Conservation (phyloP, 2,113 vertebrate species). For the Amblyopsis rosae region DNA sequence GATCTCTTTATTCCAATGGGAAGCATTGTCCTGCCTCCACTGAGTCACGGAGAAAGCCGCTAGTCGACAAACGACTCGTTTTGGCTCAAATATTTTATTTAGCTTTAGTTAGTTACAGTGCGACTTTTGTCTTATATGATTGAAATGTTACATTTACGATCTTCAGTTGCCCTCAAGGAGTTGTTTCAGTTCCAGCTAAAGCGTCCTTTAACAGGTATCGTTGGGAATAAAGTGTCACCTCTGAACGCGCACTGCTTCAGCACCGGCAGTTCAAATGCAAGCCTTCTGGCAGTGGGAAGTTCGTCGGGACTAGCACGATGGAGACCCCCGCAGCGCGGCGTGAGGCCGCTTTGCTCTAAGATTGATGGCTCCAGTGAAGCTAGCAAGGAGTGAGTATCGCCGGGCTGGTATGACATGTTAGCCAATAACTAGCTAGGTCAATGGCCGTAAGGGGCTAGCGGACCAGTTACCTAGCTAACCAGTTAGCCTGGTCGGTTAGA, state of each 20-base stretch:
- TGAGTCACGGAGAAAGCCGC: constrained; percentile 37
- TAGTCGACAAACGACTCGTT: constrained; percentile 17
- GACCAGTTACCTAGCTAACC: neutral
- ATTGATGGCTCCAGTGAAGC: constrained; percentile 51
- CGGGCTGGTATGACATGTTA: neutral
- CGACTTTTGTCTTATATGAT: constrained; percentile 8
- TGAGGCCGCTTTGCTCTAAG: constrained; percentile 67
- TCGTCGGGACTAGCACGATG: constrained; percentile 22
- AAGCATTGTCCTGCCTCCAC: neutral
- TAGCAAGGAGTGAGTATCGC: constrained; percentile 72
- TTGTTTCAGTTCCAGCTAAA: constrained; percentile 65
- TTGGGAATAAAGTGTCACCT: constrained; percentile 41
- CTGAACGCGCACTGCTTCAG: constrained; percentile 47
- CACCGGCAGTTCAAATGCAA: constrained; percentile 26
- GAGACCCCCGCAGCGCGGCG: constrained; percentile 22
- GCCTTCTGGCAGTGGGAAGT: constrained; percentile 22
- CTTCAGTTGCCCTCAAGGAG: constrained; percentile 68
- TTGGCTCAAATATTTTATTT: neutral
- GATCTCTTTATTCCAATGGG: constrained; percentile 23
- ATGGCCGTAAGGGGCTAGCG: neutral
- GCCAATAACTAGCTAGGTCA: too few relatives aligned
- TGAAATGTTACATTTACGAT: constrained; percentile 77
- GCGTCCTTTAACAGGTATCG: constrained; percentile 51
- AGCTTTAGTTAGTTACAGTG: neutral
- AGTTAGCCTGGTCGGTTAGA: neutral